Percentiles rank a stretch among this genome's conserved stretches.
Conservation (phyloP, 2,797 vertebrate species). For the Eospalax fontanierii region DNA sequence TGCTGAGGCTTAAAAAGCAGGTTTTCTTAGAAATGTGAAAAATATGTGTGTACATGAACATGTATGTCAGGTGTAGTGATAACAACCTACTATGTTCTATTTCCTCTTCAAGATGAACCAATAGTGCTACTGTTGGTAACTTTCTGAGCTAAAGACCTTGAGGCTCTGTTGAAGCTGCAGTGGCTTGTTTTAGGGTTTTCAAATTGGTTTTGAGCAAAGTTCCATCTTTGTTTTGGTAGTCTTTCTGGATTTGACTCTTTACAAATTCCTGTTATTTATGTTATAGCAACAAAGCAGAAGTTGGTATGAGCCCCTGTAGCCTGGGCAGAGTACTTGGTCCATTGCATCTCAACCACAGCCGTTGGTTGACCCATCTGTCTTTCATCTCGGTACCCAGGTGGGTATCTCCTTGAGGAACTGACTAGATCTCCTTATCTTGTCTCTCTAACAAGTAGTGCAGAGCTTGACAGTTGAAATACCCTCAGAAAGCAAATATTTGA, state of each 20-base stretch:
- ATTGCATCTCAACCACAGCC: not conserved
- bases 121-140: not conserved
- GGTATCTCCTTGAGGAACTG: slow-evolving; percentile 17
- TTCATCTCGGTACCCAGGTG: not conserved
- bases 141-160: not conserved
- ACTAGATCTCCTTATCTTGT: slow-evolving; percentile 34
- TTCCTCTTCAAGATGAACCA: not conserved
- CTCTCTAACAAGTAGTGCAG: slow-evolving; percentile 12
- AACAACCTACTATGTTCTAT: not conserved
- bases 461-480: slow-evolving; percentile 40
- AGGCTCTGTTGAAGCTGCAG: not conserved
- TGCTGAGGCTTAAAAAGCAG: not conserved
- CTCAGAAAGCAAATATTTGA: slow-evolving; percentile 53
- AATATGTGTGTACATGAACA: not conserved
- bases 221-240: not conserved
- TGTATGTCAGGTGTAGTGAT: not conserved
- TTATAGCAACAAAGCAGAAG: not conserved
- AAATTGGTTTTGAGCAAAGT: slow-evolving; percentile 25
- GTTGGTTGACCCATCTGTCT: not conserved
- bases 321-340: not conserved
- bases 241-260: not conserved
- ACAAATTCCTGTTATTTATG: not conserved
- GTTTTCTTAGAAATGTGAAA: slow-evolving; percentile 46
- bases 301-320: not conserved
- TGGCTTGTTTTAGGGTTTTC: slow-evolving; percentile 28